A percentile compares a stretch with the other conserved stretches of the same genome.
Evolutionary conservation across 2,113 vertebrate species (phyloP).

Genomic region (Crotalus tigris): DNA sequence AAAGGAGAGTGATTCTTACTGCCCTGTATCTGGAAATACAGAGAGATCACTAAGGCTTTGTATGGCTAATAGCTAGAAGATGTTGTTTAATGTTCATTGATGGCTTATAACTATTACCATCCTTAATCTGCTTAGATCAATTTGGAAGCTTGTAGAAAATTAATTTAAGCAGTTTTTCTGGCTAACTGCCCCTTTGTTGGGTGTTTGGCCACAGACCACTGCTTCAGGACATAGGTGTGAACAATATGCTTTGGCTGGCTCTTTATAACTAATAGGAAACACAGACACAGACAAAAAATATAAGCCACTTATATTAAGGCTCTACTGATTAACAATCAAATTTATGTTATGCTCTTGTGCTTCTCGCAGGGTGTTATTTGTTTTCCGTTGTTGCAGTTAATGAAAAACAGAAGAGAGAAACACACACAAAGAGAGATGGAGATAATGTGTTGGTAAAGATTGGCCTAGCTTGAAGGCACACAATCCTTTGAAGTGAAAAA

Average conservation of each 20-base stretch:
- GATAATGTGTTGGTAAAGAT: not conserved
- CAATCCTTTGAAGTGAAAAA: not conserved
- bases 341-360: not conserved
- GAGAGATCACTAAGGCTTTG: not conserved
- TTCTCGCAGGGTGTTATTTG: not conserved
- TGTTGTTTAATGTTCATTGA: not conserved
- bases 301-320: not conserved
- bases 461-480: not conserved
- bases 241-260: not conserved
- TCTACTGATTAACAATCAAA: not conserved
- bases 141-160: not conserved
- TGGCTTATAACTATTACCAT: not conserved
- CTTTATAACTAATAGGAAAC: not conserved
- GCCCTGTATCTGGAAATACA: not conserved
- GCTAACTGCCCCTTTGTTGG: not conserved
- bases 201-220: not conserved
- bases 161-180: not conserved
- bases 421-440: not conserved
- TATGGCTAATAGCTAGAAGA: not conserved
- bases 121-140: not conserved
- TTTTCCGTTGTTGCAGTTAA: not conserved
- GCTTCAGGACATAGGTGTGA: not conserved
- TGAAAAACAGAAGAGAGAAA: not conserved
- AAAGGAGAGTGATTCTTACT: not conserved
- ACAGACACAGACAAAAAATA: not conserved